A percentile compares a stretch with the other conserved stretches of the same genome.
These are phyloP conservation scores for Thunnus albacares DNA, from an alignment of 2,797 vertebrate genomes.

Conservation along the genomic window DNA sequence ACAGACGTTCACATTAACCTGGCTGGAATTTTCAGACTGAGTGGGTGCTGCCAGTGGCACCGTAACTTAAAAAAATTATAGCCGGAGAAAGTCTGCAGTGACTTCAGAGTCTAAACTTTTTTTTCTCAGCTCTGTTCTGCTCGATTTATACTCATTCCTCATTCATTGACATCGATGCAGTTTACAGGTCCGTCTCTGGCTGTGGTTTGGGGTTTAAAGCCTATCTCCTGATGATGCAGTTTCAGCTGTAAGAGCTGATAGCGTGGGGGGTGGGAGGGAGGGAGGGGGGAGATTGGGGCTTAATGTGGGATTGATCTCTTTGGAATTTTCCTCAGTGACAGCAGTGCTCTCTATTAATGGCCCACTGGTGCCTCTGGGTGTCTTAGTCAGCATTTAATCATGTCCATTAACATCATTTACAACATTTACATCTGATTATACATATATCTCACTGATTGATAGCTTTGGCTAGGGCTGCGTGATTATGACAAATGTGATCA, in stretches of 20 bases:
- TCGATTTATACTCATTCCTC: background rate
- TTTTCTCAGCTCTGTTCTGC: background rate
- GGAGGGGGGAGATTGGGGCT: conserved; percentile 24
- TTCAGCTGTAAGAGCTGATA: conserved; percentile 59
- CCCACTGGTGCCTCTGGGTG: conserved; percentile 34
- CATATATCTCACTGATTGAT: background rate
- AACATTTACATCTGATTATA: conserved; percentile 24
- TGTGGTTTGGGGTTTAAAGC: conserved; percentile 53
- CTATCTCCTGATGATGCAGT: conserved; percentile 52
- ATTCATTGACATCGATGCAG: conserved; percentile 8
- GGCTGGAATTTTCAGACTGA: background rate
- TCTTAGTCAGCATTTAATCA: conserved; percentile 47
- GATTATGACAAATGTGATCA: conserved; percentile 6
- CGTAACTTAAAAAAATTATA: too few species aligned
- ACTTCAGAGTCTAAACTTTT: background rate
- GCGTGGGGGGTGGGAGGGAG: conserved; percentile 9
- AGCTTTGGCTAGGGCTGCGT: conserved; percentile 24
- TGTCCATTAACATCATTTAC: conserved; percentile 21
- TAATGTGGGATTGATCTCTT: conserved; percentile 48
- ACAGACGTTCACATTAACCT: conserved; percentile 8
- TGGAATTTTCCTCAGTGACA: conserved; percentile 49
- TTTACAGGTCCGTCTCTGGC: conserved; percentile 67
- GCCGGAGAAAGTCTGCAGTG: background rate
- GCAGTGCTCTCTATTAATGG: conserved; percentile 62
- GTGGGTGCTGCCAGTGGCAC: background rate